Evolutionary conservation across 2,888 invertebrate species (phyloP), one percentile per base, ranked within the genome.

Genomic region (Furcula furcula): DNA sequence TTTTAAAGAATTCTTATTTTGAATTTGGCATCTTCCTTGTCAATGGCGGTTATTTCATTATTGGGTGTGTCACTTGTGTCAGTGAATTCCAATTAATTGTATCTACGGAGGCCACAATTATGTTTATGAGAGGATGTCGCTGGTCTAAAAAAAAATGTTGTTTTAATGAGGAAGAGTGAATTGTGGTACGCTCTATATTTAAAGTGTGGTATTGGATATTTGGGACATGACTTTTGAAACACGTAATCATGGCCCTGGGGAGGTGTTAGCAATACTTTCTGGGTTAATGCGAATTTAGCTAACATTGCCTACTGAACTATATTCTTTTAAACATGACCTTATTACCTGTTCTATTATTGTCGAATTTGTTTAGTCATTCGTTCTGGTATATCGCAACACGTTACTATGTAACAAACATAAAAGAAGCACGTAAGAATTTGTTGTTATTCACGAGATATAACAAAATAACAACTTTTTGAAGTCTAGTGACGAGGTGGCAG

Each of bases 111-210:
- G 55, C 58, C 60, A 60, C 62, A 60, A 57, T 67, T 75, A 66
- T 59, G 64, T 70, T 69, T 67, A 74, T 66, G 64, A 71, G 64
- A 82, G 86, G 87, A 86, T 76, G 83, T 76, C 60, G 60, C n/a
- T n/a, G 58, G 44, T 69, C 74, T n/a, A n/a, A n/a, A n/a, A 74
- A 78, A 78, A 77, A 76, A 73, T 76, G 73, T 72, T 67, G 53
- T 65, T 62, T 71, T 88, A 88, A 88, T 88, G 85, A 88, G 88
- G 88, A 88, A 68, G 86, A 78, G 64, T 59, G 73, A 86, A 87
- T 86, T 85, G 71, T 67, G 64, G 59, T 55, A 34, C 62, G 71
- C 52, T 61, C 66, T 65, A 69, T 63, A 71, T 71, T 69, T 67
- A 61, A 63, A 54, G 46, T 54, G 57, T 58, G 43, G 53, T 60